These are phyloP conservation scores for Platycnemis pennipes DNA, from an alignment of 2,888 invertebrate species.

Conservation along the genomic window DNA sequence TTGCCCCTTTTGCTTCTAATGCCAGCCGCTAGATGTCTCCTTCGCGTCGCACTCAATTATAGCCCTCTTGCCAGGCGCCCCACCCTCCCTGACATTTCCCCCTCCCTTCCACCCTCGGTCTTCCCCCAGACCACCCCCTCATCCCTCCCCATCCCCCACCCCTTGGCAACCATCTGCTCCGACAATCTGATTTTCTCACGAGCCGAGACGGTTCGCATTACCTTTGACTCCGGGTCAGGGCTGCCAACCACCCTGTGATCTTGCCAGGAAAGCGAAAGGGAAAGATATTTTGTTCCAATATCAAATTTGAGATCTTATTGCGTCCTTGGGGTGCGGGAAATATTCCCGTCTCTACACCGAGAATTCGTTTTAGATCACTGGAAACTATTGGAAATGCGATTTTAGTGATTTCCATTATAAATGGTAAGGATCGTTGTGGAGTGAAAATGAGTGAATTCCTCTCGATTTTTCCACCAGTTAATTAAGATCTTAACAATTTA, in stretches of 20 bases:
- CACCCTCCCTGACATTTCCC: background rate
- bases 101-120: background rate
- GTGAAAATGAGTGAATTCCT: no score
- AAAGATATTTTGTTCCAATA: no score
- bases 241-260: background rate
- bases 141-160: background rate
- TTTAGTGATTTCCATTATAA: no score
- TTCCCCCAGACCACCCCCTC: background rate
- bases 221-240: background rate
- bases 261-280: background rate
- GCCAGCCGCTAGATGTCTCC: slow-evolving; percentile 23
- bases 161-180: slow-evolving; percentile 40
- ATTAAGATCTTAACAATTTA: no score
- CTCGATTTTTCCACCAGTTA: no score
- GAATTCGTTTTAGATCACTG: no score
- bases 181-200: slow-evolving; percentile 29
- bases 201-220: background rate
- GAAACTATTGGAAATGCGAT: no score
- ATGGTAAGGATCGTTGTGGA: no score
- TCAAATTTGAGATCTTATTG: no score
- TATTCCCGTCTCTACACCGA: no score
- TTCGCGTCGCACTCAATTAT: slow-evolving; percentile 39
- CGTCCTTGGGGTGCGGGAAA: no score
- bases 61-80: background rate
- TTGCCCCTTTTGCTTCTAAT: background rate